These are phyloP conservation scores for Micrasema longulum DNA, from an alignment of 1,140 invertebrate species.

Conservation along the genomic window DNA sequence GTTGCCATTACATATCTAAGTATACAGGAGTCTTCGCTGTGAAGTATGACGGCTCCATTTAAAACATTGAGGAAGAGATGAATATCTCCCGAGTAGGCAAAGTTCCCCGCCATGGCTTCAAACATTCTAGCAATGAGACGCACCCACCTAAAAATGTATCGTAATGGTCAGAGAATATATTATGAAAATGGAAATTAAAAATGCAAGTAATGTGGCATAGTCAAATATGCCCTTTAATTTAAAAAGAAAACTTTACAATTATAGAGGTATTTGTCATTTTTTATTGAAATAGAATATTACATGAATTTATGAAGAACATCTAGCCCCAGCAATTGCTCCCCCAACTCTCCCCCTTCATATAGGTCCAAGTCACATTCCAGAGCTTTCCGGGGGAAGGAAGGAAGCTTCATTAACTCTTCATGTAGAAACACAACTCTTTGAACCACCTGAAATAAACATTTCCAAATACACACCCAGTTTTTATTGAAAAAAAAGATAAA, in stretches of 20 bases:
- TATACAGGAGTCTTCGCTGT: constrained; percentile 96
- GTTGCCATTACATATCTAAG: constrained; percentile 96
- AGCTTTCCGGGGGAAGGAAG: constrained; percentile 97
- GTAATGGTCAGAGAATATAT: too few species aligned
- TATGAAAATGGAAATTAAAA: too few species aligned
- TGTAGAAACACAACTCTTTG: constrained; percentile 98
- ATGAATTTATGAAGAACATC: constrained; percentile 98
- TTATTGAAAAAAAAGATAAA: too few species aligned
- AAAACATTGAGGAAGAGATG: constrained; percentile 98
- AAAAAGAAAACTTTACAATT: too few species aligned
- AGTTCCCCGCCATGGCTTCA: constrained; percentile 98
- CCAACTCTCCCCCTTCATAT: constrained; percentile 91
- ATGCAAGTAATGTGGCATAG: too few species aligned
- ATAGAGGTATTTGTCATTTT: neutral
- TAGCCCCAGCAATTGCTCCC: constrained; percentile 91
- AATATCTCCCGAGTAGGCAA: constrained; percentile 97
- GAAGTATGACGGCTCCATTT: constrained; percentile 95
- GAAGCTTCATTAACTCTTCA: constrained; percentile 98
- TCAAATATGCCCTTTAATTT: too few species aligned
- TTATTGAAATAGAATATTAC: too few species aligned
- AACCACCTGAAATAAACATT: constrained; percentile 75
- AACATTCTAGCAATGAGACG: constrained; percentile 97
- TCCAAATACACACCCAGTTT: too few species aligned
- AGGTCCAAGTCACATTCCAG: constrained; percentile 96
- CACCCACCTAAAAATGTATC: constrained; percentile 78